A percentile compares a stretch with the other conserved stretches of the same genome.
Conservation (phyloP, 2,888 invertebrate genomes). For the Pyrrhosoma nymphula region DNA sequence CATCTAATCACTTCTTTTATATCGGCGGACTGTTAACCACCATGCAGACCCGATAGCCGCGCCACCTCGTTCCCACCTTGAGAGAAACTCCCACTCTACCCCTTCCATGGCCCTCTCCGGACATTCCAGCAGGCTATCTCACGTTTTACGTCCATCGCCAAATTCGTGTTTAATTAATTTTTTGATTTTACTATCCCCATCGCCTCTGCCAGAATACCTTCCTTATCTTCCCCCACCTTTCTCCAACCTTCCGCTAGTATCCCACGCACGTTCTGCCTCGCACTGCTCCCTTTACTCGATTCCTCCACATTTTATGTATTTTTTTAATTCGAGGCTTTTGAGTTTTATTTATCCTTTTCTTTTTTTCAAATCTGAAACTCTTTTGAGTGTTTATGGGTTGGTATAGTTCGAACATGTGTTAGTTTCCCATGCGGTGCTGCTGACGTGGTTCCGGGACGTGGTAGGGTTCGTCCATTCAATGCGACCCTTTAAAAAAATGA, state of each 20-base stretch:
- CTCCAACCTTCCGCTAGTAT: background rate
- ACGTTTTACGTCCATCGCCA: slow-evolving; percentile 6
- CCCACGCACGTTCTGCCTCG: background rate
- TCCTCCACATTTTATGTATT: background rate
- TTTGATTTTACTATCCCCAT: background rate
- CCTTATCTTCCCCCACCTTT: background rate
- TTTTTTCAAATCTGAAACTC: background rate
- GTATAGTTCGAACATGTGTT: background rate
- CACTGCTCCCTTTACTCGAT: background rate
- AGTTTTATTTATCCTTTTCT: background rate
- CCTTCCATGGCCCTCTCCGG: background rate
- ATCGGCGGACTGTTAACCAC: no score
- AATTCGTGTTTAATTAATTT: slow-evolving; percentile 37
- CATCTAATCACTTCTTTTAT: no score
- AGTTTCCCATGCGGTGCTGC: background rate
- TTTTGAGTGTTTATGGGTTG: background rate
- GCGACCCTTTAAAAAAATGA: background rate
- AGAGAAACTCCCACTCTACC: background rate
- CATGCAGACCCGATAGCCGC: no score
- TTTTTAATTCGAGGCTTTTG: background rate
- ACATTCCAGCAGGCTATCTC: background rate
- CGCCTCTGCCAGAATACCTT: background rate
- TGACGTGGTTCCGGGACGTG: background rate
- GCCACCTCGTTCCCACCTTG: background rate
- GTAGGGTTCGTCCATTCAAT: background rate